Percentiles rank a stretch among this genome's conserved stretches.
phyloP scores from a whole-genome alignment of 2,797 vertebrate species.

The Antrozous pallidus region DNA sequence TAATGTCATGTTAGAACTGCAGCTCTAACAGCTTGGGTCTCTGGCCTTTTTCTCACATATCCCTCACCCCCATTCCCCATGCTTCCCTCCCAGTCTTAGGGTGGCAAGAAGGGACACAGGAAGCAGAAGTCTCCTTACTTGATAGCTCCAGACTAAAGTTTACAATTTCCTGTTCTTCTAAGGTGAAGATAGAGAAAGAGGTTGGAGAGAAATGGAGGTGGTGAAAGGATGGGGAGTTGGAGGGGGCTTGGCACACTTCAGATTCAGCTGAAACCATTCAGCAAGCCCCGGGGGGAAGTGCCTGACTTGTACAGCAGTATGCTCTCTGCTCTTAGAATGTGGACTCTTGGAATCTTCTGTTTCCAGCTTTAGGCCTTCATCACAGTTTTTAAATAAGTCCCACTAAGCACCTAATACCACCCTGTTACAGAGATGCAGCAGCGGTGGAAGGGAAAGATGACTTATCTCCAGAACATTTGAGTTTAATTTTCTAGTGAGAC shows the following conservation, averaged over 20 bases:
- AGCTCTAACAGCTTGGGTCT: neutral
- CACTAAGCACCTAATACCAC: neutral
- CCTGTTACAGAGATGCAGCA: neutral
- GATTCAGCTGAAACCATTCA: neutral
- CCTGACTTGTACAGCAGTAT: neutral
- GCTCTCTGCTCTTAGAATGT: neutral
- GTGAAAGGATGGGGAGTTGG: neutral
- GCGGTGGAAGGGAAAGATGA: neutral
- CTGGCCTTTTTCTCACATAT: neutral
- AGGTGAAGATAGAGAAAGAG: neutral
- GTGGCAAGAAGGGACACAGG: neutral
- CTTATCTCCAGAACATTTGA: neutral
- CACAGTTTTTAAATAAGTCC: constrained; percentile 12
- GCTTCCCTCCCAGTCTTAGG: neutral
- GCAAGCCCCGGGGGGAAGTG: neutral
- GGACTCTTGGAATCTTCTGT: neutral
- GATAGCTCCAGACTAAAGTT: neutral
- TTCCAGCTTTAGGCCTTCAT: neutral
- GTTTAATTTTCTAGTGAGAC: neutral
- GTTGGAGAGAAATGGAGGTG: neutral
- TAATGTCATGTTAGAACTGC: neutral
- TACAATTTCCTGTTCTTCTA: neutral
- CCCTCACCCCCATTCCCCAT: no score
- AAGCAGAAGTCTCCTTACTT: neutral
- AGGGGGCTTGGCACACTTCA: neutral